These are phyloP conservation scores for Colletes gigas DNA, from an alignment of 1,140 invertebrate genomes.

Conservation along the genomic window DNA sequence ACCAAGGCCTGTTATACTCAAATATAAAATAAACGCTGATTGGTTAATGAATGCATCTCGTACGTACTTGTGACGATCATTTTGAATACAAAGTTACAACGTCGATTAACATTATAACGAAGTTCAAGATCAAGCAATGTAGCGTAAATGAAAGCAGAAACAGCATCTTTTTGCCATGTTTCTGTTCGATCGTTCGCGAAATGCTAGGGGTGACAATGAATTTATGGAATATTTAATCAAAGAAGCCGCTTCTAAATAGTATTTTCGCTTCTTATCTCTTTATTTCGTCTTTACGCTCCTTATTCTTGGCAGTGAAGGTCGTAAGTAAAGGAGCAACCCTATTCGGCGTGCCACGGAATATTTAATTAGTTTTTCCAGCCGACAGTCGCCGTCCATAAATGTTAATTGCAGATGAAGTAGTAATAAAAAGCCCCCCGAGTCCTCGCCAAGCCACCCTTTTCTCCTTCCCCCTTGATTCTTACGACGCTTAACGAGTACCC, in stretches of 20 bases:
- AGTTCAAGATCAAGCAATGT: neutral
- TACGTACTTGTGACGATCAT: too few relatives aligned
- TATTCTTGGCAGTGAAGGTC: constrained; percentile 47
- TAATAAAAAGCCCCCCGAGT: constrained; percentile 74
- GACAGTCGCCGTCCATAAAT: constrained; percentile 77
- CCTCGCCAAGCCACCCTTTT: constrained; percentile 46
- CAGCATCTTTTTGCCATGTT: neutral
- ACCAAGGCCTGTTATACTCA: too few relatives aligned
- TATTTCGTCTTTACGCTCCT: constrained; percentile 53
- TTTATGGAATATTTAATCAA: constrained; percentile 13
- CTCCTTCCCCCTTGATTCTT: constrained; percentile 68
- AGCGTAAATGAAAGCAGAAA: neutral
- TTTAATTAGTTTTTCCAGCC: constrained; percentile 81
- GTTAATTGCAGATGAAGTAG: constrained; percentile 82
- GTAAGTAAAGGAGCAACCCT: constrained; percentile 37
- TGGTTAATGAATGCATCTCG: too few relatives aligned
- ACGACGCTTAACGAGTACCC: constrained; percentile 70
- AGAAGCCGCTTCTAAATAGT: neutral
- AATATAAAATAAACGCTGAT: too few relatives aligned
- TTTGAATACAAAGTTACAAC: too few relatives aligned
- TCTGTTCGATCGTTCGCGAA: neutral
- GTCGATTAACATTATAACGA: too few relatives aligned
- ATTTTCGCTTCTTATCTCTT: constrained; percentile 42
- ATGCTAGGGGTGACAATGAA: neutral
- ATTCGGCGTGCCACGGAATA: constrained; percentile 68